Evolutionary conservation across 2,797 vertebrate species (phyloP).

Genomic region (Furcifer pardalis): DNA sequence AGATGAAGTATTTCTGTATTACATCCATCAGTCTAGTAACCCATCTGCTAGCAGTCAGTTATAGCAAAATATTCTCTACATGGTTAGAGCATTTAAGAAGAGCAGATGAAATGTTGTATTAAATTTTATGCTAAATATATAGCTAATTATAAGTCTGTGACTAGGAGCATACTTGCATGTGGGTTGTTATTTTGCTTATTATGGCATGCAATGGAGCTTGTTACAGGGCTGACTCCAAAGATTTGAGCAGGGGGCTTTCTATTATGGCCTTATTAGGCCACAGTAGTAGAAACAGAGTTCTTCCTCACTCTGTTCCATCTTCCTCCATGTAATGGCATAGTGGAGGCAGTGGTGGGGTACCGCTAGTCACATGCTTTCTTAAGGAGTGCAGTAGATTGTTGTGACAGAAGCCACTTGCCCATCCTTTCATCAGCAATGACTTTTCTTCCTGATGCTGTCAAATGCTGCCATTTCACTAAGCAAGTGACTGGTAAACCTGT

Average conservation of each 20-base stretch:
- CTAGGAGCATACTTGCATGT: background rate
- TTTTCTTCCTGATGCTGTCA: background rate
- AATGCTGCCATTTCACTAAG: background rate
- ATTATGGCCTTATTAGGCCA: background rate
- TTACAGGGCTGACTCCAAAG: too few relatives aligned
- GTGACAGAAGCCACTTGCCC: background rate
- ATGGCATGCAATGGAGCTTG: background rate
- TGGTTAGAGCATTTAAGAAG: background rate
- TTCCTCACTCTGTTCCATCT: background rate
- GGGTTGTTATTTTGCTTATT: background rate
- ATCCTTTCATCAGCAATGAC: background rate
- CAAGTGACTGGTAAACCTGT: background rate
- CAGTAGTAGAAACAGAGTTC: background rate
- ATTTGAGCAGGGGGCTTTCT: too few relatives aligned
- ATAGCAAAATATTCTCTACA: background rate
- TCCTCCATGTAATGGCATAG: background rate
- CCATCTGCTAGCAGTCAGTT: background rate
- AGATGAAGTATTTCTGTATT: too few relatives aligned
- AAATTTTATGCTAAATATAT: background rate
- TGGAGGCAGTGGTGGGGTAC: background rate
- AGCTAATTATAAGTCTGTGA: background rate
- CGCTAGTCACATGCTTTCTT: background rate
- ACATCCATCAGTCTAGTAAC: too few relatives aligned
- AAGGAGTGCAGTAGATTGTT: too few relatives aligned
- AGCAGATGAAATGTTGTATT: background rate